A percentile compares a stretch with the other conserved stretches of the same genome.
These are phyloP conservation scores for Cydia pomonella DNA, from an alignment of 1,140 invertebrate genomes.

Conservation along the genomic window DNA sequence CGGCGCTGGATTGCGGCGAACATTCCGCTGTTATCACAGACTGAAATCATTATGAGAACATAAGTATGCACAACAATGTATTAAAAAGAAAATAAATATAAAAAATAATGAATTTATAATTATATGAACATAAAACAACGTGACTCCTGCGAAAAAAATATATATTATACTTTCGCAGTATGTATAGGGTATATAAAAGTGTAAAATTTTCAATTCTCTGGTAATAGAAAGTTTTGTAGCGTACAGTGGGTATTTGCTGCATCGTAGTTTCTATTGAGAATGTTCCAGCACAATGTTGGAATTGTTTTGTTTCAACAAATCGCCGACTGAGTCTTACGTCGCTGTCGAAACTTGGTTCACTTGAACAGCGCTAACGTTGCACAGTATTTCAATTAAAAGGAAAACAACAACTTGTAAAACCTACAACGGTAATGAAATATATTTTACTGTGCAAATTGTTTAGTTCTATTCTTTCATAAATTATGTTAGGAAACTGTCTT, in stretches of 20 bases:
- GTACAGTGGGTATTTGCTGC: conserved; percentile 1
- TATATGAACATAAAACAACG: neutral
- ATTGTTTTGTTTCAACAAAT: conserved; percentile 30
- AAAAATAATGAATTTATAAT: too few species aligned
- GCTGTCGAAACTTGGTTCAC: conserved; percentile 7
- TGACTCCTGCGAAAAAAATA: neutral
- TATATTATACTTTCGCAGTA: neutral
- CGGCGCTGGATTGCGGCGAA: neutral
- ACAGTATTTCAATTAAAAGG: conserved; percentile 5
- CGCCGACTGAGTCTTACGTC: conserved; percentile 17
- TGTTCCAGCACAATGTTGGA: conserved; percentile 7
- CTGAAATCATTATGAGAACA: neutral
- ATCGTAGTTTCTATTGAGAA: conserved; percentile 17
- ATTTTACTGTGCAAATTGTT: too few species aligned
- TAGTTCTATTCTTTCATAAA: too few species aligned
- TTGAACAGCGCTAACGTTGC: neutral
- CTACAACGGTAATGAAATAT: neutral
- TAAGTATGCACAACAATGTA: neutral
- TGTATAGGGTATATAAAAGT: neutral
- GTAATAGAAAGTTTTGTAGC: conserved; percentile 17
- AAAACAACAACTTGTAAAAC: neutral
- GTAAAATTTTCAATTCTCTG: conserved; percentile 9
- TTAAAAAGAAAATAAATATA: neutral
- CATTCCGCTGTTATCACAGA: neutral
- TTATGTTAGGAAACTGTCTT: too few species aligned